Conservation (phyloP, 1,140 invertebrate genomes). For the Helicoverpa armigera region DNA sequence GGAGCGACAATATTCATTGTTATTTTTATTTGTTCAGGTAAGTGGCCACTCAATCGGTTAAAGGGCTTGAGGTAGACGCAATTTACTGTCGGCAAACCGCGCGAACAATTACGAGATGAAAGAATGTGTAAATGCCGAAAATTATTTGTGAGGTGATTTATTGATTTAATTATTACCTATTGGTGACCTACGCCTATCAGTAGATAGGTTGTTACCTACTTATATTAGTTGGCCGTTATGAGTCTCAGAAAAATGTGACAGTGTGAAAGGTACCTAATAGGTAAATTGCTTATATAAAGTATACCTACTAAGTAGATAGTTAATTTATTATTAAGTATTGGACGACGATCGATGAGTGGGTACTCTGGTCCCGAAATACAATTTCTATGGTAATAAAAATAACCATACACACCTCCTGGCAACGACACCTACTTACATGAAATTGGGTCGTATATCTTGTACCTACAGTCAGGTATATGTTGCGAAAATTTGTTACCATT, state of each 20-base stretch:
- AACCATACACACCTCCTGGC: not conserved
- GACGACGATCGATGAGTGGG: too few relatives aligned
- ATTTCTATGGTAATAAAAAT: too few relatives aligned
- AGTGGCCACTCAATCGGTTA: constrained; percentile 35
- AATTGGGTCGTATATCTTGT: constrained; percentile 22
- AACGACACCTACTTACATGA: constrained; percentile 2
- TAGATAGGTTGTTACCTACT: too few relatives aligned
- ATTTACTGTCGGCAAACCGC: constrained; percentile 32
- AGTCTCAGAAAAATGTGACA: too few relatives aligned
- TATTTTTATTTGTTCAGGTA: constrained; percentile 36
- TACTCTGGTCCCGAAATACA: too few relatives aligned
- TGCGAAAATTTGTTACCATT: constrained; percentile 50
- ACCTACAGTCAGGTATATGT: not conserved
- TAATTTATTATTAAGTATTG: too few relatives aligned
- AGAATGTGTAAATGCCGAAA: constrained; percentile 19
- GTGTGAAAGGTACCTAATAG: too few relatives aligned
- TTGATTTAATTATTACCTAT: not conserved
- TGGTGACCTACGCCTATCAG: not conserved
- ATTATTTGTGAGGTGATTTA: constrained; percentile 6
- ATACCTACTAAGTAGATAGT: too few relatives aligned
- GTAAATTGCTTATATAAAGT: too few relatives aligned
- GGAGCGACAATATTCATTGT: constrained; percentile 36
- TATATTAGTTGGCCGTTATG: too few relatives aligned
- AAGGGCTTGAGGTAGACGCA: constrained; percentile 6
- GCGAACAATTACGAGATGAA: constrained; percentile 35